Percentiles rank a stretch among this genome's conserved stretches.
Conservation (phyloP, 53 echinoderm and acorn worm species). For the Holothuria scabra region DNA sequence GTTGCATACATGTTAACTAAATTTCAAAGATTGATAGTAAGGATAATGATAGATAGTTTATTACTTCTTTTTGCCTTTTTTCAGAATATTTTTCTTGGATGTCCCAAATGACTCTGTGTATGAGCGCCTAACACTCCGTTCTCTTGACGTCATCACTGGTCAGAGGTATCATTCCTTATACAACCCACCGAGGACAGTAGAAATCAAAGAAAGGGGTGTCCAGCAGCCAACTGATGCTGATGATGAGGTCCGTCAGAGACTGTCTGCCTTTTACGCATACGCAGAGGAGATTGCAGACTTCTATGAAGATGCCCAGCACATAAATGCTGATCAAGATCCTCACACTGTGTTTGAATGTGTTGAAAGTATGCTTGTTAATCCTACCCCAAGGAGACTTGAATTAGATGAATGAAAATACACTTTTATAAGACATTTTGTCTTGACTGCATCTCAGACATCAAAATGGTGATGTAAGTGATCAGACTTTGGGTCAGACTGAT, state of each 20-base stretch:
- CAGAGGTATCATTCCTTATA: constrained; percentile 89
- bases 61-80: no score
- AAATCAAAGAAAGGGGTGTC: constrained; percentile 80
- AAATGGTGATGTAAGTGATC: neutral
- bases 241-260: constrained; percentile 71
- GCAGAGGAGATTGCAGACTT: constrained; percentile 96
- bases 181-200: constrained; percentile 87
- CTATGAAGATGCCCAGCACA: constrained; percentile 88
- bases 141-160: constrained; percentile 86
- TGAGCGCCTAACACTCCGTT: constrained; percentile 92
- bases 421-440: neutral
- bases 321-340: constrained; percentile 98
- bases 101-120: constrained; percentile 98
- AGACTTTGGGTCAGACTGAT: no score
- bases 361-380: constrained; percentile 97
- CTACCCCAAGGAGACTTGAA: constrained; percentile 73
- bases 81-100: constrained; percentile 93
- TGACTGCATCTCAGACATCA: neutral
- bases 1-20: no score
- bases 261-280: constrained; percentile 89
- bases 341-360: constrained; percentile 96
- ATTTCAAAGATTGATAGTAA: no score
- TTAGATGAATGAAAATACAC: constrained; percentile 60
- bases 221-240: constrained; percentile 83
- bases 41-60: no score